Conservation (phyloP, 2,888 invertebrate species). For the Leucophenga montana region DNA sequence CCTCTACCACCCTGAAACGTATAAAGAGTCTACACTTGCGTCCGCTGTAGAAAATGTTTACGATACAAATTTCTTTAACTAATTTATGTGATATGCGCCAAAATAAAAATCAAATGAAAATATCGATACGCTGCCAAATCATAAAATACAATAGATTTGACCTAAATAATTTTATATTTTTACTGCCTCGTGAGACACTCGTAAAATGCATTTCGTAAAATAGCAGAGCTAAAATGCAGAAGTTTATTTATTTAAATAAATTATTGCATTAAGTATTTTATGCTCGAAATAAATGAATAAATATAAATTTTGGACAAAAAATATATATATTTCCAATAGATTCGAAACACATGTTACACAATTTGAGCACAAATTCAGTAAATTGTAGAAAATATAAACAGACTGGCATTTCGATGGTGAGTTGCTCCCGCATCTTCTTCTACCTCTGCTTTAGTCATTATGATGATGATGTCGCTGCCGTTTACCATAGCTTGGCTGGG, state of each 20-base stretch:
- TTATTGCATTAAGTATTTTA: slow-evolving; percentile 46
- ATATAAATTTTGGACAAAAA: not conserved
- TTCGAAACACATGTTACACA: not conserved
- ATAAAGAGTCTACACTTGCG: too few relatives aligned
- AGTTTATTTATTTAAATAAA: slow-evolving; percentile 22
- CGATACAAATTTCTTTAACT: slow-evolving; percentile 54
- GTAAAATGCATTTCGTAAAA: slow-evolving; percentile 4
- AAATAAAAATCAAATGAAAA: slow-evolving; percentile 4
- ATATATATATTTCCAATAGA: not conserved
- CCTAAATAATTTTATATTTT: not conserved
- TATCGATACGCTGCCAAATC: not conserved
- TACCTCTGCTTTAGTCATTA: not conserved
- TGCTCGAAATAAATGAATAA: slow-evolving; percentile 6
- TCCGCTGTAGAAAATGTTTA: slow-evolving; percentile 53
- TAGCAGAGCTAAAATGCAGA: slow-evolving; percentile 29
- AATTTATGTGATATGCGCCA: slow-evolving; percentile 54
- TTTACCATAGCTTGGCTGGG: slow-evolving; percentile 33
- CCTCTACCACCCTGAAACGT: too few relatives aligned
- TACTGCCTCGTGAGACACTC: not conserved
- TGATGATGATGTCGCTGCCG: slow-evolving; percentile 17
- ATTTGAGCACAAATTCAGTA: not conserved
- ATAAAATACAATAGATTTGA: slow-evolving; percentile 20
- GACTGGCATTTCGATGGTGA: not conserved
- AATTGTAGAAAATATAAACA: not conserved
- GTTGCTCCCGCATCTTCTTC: not conserved